These are phyloP conservation scores for Rutpela maculata DNA, from an alignment of 2,888 invertebrate genomes.

Conservation along the genomic window DNA sequence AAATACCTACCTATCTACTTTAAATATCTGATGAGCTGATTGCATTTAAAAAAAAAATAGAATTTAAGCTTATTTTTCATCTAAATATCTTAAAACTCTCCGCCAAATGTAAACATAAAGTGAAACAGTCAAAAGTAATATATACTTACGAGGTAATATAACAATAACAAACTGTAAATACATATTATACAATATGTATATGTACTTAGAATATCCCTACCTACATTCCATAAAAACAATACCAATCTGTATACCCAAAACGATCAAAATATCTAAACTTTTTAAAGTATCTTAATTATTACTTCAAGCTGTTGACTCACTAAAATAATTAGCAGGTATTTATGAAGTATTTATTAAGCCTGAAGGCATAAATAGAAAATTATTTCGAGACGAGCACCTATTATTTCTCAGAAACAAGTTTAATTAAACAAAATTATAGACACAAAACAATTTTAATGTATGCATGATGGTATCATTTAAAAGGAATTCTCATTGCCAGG, in stretches of 20 bases:
- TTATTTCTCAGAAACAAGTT: slow-evolving; percentile 33
- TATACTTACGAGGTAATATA: neutral
- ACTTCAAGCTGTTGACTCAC: slow-evolving; percentile 13
- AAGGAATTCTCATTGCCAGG: slow-evolving; percentile 35
- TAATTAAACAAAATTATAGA: slow-evolving; percentile 42
- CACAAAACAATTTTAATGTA: slow-evolving; percentile 39
- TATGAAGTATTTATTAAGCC: slow-evolving; percentile 19
- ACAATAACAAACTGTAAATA: neutral
- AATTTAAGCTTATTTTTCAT: neutral
- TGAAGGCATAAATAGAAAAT: slow-evolving; percentile 30
- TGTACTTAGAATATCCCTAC: neutral
- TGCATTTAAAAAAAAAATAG: too few species aligned
- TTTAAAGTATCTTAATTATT: slow-evolving; percentile 1
- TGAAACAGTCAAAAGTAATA: too few species aligned
- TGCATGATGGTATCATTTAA: slow-evolving; percentile 36
- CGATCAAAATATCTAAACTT: neutral
- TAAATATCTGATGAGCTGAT: too few species aligned
- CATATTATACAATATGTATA: too few species aligned
- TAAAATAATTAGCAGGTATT: slow-evolving; percentile 31
- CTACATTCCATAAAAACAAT: neutral
- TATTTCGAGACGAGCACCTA: slow-evolving; percentile 30
- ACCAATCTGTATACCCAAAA: neutral
- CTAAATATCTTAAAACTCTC: neutral
- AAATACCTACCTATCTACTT: too few species aligned
- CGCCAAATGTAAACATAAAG: neutral